phyloP scores from a whole-genome alignment of 1,140 invertebrate species.

The Tetragnatha versicolor region DNA sequence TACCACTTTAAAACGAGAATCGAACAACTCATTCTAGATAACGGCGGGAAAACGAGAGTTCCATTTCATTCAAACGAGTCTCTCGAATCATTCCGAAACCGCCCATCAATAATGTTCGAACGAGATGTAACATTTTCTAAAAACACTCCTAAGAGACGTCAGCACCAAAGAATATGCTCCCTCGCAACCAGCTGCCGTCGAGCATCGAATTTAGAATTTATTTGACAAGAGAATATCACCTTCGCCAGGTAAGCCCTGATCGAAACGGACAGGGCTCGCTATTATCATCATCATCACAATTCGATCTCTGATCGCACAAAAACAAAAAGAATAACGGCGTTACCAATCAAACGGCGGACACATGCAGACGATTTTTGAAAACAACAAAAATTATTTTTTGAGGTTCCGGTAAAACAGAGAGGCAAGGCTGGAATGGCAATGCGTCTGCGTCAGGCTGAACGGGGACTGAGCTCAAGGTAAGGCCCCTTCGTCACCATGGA shows the following conservation, averaged over 20 bases:
- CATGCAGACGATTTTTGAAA: slow-evolving; percentile 24
- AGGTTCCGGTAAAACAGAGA: slow-evolving; percentile 42
- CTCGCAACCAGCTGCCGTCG: slow-evolving; percentile 7
- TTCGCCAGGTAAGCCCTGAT: slow-evolving; percentile 7
- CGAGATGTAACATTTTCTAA: neutral
- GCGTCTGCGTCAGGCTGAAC: slow-evolving; percentile 36
- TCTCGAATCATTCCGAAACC: too few species aligned
- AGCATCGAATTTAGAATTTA: neutral
- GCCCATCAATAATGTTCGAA: too few species aligned
- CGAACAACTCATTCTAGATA: too few species aligned
- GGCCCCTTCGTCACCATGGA: slow-evolving; percentile 18
- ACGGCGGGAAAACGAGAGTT: too few species aligned
- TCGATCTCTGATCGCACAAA: neutral
- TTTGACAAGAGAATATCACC: slow-evolving; percentile 8
- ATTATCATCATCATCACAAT: neutral
- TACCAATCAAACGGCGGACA: neutral
- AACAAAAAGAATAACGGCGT: too few species aligned
- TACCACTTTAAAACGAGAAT: too few species aligned
- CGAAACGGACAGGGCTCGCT: neutral
- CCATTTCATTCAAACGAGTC: too few species aligned
- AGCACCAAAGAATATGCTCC: neutral
- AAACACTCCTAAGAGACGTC: neutral
- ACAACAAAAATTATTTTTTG: slow-evolving; percentile 46
- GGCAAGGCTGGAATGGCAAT: slow-evolving; percentile 19
- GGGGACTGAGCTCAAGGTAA: slow-evolving; percentile 41